Evolutionary conservation across 2,888 invertebrate genomes (phyloP), one percentile per base, ranked within the genome.

Genomic region (Noctua pronuba): DNA sequence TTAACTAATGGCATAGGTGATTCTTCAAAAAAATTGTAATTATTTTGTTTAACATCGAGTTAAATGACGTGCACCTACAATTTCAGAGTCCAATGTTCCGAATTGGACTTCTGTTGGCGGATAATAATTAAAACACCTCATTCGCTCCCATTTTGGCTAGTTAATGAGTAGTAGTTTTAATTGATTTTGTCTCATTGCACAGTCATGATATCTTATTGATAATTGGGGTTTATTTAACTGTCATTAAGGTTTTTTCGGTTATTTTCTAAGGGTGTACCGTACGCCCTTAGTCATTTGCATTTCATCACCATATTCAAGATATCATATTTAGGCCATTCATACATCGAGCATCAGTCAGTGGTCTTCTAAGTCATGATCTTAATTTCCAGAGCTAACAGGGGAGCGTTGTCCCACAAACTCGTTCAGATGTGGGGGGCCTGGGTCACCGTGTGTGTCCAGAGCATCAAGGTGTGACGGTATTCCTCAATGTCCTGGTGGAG

Each of bases 391-490:
- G 66, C 92, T 94, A 68, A 92, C 93, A 8, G 96, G 96, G 62
- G 96, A 96, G 79, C 96, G 97, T 72, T 98, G 98, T 91, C 98
- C 98, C 2, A 93, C 94, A 79, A 98, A 98, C 93, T 97, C 98
- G 16, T 98, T 98, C 96, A 97, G 97, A 21, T 98, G 98, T 91
- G 97, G 97, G 73, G 97, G 97, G 1, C 97, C 97, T 13, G 97
- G 98, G 31, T 97, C 97, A 11, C 96, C 96, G 44, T 99, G 99
- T 94, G 97, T 99, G 76, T 98, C 98, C 0, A 97, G 98, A 55
- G 98, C 98, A 0, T 97, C 98, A 6, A 96, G 98, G 11, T 99
- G 99, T 93, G 98, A 99, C 93, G 99, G 99, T 4, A 97, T 97
- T 67, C 97, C 96, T 69, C 98, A 98, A 92, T 98, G 98, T 91